Percentiles rank a stretch among this genome's conserved stretches.
These are phyloP conservation scores for Drosophila rubida DNA, from an alignment of 2,888 invertebrate species.

Conservation along the genomic window DNA sequence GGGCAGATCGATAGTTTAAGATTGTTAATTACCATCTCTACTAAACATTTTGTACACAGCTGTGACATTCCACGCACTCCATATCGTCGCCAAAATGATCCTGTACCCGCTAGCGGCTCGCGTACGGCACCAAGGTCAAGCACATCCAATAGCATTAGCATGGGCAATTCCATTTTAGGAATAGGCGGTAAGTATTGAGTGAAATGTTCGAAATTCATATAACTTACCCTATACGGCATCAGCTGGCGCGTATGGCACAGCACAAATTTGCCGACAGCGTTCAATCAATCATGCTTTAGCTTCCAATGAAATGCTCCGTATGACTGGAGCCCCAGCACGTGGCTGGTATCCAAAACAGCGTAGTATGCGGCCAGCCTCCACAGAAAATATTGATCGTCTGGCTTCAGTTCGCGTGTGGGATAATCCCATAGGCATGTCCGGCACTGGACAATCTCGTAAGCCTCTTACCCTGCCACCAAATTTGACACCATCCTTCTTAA, in stretches of 20 bases:
- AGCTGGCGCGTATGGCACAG: slow-evolving; percentile 75
- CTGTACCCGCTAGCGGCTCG: slow-evolving; percentile 83
- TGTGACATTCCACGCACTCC: slow-evolving; percentile 94
- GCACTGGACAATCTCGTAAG: slow-evolving; percentile 88
- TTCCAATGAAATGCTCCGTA: slow-evolving; percentile 92
- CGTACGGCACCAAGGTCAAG: slow-evolving; percentile 87
- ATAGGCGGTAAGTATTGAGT: slow-evolving; percentile 71
- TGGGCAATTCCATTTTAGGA: slow-evolving; percentile 84
- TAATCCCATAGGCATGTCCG: slow-evolving; percentile 84
- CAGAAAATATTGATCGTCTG: slow-evolving; percentile 93
- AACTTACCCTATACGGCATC: neutral
- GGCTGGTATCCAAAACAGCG: slow-evolving; percentile 93
- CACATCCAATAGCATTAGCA: slow-evolving; percentile 84
- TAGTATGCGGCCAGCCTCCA: slow-evolving; percentile 91
- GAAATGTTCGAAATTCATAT: neutral
- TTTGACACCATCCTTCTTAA: slow-evolving; percentile 95
- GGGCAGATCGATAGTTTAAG: too few relatives aligned
- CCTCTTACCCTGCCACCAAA: slow-evolving; percentile 95
- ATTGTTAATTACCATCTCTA: too few relatives aligned
- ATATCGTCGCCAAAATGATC: slow-evolving; percentile 87
- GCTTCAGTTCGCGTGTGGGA: slow-evolving; percentile 86
- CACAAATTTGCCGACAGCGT: slow-evolving; percentile 85
- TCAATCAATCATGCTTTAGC: slow-evolving; percentile 87
- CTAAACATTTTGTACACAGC: slow-evolving; percentile 53
- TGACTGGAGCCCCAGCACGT: slow-evolving; percentile 92